Conservation (phyloP, 1,140 invertebrate species). For the Trichonephila inaurata region DNA sequence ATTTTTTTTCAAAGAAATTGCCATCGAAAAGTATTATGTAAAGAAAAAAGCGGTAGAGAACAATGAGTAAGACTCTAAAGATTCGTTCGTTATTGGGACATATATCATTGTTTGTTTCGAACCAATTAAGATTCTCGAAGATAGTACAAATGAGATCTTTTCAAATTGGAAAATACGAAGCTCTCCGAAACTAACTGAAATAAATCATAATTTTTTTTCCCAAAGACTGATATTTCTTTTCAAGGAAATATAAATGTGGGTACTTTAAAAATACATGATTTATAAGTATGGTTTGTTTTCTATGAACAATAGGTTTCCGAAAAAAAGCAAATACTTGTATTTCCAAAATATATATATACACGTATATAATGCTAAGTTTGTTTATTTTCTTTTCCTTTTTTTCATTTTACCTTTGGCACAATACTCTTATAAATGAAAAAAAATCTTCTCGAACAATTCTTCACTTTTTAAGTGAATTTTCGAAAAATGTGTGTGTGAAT, state of each 20-base stretch:
- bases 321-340: background rate
- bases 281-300: background rate
- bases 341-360: no score
- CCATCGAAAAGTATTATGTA: background rate
- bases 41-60: background rate
- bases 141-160: conserved; percentile 28
- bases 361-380: no score
- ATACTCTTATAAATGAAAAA: no score
- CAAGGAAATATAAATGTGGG: background rate
- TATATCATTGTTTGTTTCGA: conserved; percentile 14
- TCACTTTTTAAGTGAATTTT: no score
- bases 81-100: conserved; percentile 20
- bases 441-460: no score
- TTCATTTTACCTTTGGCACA: no score
- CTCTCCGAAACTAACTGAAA: background rate
- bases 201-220: background rate
- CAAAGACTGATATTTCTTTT: background rate
- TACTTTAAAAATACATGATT: no score
- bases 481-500: no score
- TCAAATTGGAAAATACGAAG: background rate
- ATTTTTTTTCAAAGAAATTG: background rate
- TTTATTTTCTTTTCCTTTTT: no score
- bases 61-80: background rate
- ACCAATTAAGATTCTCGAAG: conserved; percentile 35
- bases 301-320: background rate